Evolutionary conservation across 2,113 vertebrate genomes (phyloP), one percentile per base, ranked within the genome.

Genomic region (Loxodonta africana): DNA sequence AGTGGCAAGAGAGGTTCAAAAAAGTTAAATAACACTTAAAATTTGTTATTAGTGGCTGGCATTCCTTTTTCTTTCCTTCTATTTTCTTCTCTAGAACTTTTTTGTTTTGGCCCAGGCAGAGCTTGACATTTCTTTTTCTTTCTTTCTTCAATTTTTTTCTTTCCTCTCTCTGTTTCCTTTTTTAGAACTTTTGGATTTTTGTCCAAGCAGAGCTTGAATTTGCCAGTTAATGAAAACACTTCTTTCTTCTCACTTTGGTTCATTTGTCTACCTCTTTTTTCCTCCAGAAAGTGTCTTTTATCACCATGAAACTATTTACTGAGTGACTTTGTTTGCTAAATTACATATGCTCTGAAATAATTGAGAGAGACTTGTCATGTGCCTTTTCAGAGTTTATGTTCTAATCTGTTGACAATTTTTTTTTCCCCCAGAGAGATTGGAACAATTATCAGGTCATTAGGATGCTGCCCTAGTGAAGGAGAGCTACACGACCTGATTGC

Each of bases 381-480:
- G 26, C 28, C 30, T 83, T 92, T 83, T 83, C 48, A 20, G 62
- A 91, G 57, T 73, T 84, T 73, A 12, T 71, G 15, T 97, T 85
- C 76, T 97, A 26, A 93, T 80, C 57, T 65, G 1, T 25, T 74
- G 30, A 60, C 37, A 10, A 0, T 26, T 53, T 53, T 83, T 69
- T 94, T 6, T 88, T 2, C 65, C 25, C 97, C 82, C 97, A 99
- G 99, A 88, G 99, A 99, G 96, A 98, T 99, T 37, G 99, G 99
- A 67, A 99, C 99, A 69, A 99, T 99, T 90, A 96, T 99, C 89
- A 99, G 99, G 83, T 99, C 99, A 4, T 97, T 99, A 41, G 99
- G 99, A 30, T 99, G 99, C 97, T 99, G 99, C 93, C 99, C 99
- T 14, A 99, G 98, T 53, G 99, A 99, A 98, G 98, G 98, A 67